A percentile compares a stretch with the other conserved stretches of the same genome.
Conservation (phyloP, 2,113 vertebrate species). For the Telmatochromis sp. region DNA sequence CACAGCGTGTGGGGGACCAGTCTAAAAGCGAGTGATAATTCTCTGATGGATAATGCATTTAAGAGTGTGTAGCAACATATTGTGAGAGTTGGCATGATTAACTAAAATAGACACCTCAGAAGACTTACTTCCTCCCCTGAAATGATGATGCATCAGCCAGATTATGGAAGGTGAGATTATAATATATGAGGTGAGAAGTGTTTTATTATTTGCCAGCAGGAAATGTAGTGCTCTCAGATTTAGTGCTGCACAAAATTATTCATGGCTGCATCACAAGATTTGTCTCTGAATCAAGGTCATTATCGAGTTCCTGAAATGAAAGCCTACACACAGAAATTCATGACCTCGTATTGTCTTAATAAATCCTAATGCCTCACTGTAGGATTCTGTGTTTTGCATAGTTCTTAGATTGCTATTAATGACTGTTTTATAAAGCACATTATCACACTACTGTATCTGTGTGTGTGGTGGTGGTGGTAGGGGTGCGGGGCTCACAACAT, state of each 20-base stretch:
- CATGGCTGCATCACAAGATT: neutral
- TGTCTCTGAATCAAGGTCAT: constrained; percentile 27
- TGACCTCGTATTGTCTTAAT: neutral
- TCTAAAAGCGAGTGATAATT: neutral
- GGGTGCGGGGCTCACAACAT: neutral
- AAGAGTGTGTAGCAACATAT: neutral
- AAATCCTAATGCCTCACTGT: neutral
- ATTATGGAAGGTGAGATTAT: neutral
- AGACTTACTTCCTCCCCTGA: neutral
- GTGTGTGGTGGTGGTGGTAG: neutral
- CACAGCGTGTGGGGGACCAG: neutral
- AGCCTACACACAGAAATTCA: neutral
- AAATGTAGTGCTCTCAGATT: constrained; percentile 5
- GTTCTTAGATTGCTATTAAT: neutral
- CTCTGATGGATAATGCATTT: neutral
- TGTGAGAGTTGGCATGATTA: neutral
- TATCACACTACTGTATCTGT: neutral
- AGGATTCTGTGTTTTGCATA: neutral
- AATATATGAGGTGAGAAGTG: constrained; percentile 11
- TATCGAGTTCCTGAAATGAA: neutral
- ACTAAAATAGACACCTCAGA: neutral
- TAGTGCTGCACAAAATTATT: constrained; percentile 12
- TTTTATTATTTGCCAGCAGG: constrained; percentile 28
- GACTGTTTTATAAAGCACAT: neutral
- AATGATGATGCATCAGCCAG: neutral